Percentiles rank a stretch among this genome's conserved stretches.
These are phyloP conservation scores for Indri indri DNA, from an alignment of 2,113 vertebrate species.

Conservation along the genomic window DNA sequence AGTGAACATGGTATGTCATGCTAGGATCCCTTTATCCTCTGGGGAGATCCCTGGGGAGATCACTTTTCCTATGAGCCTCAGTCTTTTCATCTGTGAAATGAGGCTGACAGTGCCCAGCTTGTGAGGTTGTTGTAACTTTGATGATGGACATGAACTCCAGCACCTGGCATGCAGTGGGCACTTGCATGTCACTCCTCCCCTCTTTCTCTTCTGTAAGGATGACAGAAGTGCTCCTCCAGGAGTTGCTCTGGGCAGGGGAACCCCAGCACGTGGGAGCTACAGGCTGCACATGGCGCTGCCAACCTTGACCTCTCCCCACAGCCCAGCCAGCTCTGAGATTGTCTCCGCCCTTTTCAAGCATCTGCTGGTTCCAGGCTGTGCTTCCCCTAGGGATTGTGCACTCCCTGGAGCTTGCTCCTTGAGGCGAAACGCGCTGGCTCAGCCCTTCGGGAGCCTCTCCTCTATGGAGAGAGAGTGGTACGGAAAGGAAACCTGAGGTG, in stretches of 20 bases:
- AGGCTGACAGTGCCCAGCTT: not conserved
- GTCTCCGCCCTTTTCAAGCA: not conserved
- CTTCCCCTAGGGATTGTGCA: not conserved
- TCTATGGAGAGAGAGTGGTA: not conserved
- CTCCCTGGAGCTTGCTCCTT: not conserved
- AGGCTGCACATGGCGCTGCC: not conserved
- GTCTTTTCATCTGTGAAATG: not conserved
- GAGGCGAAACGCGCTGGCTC: not conserved
- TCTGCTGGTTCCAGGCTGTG: not conserved
- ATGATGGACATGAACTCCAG: not conserved
- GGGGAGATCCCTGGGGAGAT: not conserved
- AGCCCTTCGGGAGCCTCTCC: not conserved
- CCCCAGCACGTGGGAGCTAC: accelerated
- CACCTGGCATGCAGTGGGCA: too few species aligned
- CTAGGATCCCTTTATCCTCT: not conserved
- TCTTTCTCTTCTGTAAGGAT: not conserved
- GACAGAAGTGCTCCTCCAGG: not conserved
- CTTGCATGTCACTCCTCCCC: too few species aligned
- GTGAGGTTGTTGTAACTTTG: not conserved
- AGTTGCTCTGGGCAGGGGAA: not conserved
- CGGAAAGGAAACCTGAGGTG: not conserved
- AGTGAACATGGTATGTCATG: not conserved
- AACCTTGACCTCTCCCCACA: not conserved
- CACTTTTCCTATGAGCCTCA: not conserved
- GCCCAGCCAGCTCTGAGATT: not conserved